Base-by-base conservation (phyloP, 2,888 invertebrate species). In the Drosophila melanosoma region DNA sequence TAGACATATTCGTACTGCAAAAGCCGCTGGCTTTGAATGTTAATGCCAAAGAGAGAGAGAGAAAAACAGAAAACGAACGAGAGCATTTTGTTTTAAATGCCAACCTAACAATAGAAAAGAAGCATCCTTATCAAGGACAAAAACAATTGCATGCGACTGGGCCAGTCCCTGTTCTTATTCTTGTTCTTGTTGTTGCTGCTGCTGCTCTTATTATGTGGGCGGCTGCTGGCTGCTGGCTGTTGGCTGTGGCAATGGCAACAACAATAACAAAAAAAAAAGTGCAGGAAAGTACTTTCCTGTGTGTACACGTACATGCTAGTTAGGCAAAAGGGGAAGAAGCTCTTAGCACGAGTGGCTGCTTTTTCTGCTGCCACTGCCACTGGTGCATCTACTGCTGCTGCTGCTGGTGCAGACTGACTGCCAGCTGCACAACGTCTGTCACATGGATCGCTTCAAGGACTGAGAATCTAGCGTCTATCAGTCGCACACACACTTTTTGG, bases 101-200 rank as follows among this genome's bases (percentile, higher is more conserved):
- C 90, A 90, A 72, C 79, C 89, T 79, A 90, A 87, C 90, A 87
- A 91, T 90, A 87, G 83, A 90, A 85, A 79, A 80, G 90, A 82
- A 87, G 86, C 87, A 91, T 91, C 87, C 92, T 83, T 84, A 87
- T 91, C 92, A 91, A 91, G 90, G 92, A 83, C 90, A 81, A 76
- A 71, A 74, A 76, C 76, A 79, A 82, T 73, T 74, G 87, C 79
- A 80, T 65, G 69, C 57, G 81, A 76, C 52, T 29, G 36, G 56
- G 63, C 26, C 51, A 45, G 76, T 20, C 20, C 17, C 40, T 40
- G 49, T 54, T 45, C 17, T 52, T 58, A 35, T 60, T 74, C n/a
- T 54, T 53, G 42, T 54, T 64, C 20, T 26, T 26, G 56, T 54
- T 59, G 61, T 57, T n/a, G 26, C n/a, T n/a, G 61, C n/a, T n/a